phyloP scores from a whole-genome alignment of 2,797 vertebrate species.

The Buceros bicornis region DNA sequence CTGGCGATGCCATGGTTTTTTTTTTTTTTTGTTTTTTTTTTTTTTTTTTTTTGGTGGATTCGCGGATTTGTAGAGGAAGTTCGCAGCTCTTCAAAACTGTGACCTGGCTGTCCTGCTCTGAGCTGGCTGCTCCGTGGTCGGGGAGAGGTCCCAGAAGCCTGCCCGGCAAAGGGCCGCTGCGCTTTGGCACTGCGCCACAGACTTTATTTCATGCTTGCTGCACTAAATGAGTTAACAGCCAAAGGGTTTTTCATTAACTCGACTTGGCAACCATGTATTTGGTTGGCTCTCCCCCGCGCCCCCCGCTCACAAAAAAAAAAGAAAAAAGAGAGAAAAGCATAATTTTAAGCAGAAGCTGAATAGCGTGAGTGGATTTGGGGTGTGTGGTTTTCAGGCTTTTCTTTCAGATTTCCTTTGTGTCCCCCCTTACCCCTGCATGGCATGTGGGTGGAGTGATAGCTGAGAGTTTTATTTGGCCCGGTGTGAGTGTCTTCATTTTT shows the following conservation, averaged over 20 bases:
- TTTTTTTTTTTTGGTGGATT: neutral
- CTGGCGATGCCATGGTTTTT: neutral
- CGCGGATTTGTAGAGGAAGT: neutral
- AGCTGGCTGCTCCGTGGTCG: neutral
- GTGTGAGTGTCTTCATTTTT: neutral
- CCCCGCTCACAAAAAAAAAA: accelerated
- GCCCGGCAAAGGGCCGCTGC: constrained; percentile 32
- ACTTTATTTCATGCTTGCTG: constrained; percentile 72
- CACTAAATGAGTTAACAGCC: constrained; percentile 76
- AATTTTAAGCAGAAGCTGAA: neutral
- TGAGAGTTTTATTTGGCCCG: neutral
- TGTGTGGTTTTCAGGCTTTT: neutral
- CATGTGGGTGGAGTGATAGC: neutral
- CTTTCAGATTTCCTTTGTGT: neutral
- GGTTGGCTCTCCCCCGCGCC: neutral
- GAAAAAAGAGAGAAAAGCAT: neutral
- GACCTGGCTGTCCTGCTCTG: neutral
- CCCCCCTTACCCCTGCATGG: neutral
- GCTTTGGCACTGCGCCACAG: constrained; percentile 59
- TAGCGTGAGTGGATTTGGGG: neutral
- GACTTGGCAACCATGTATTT: constrained; percentile 62
- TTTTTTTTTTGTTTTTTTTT: neutral
- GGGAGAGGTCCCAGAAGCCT: neutral
- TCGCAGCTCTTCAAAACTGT: neutral
- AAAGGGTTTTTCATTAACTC: constrained; percentile 77